Evolutionary conservation across 1,140 invertebrate species (phyloP).

Genomic region (Drosophila melanogaster): Release_6_plus_ISO1_MT NT_037436.4:12096501-12097000

Average conservation of each 20-base stretch:
- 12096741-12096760: slow-evolving; percentile 83
- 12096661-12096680: slow-evolving; percentile 18
- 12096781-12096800: slow-evolving; percentile 48
- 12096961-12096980: too few relatives aligned
- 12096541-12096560: slow-evolving; percentile 48
- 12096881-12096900: too few relatives aligned
- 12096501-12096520: slow-evolving; percentile 45
- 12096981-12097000: too few relatives aligned
- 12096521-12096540: slow-evolving; percentile 1
- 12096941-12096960: too few relatives aligned
- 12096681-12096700: slow-evolving; percentile 21
- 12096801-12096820: slow-evolving; percentile 5
- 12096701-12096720: slow-evolving; percentile 3
- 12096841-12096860: too few relatives aligned
- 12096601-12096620: slow-evolving; percentile 39
- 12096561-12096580: slow-evolving; percentile 67
- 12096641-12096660: slow-evolving; percentile 60
- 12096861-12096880: too few relatives aligned
- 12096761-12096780: slow-evolving; percentile 56
- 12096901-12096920: too few relatives aligned
- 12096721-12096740: slow-evolving; percentile 53
- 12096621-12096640: slow-evolving; percentile 75
- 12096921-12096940: too few relatives aligned
- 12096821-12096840: too few relatives aligned
- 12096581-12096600: slow-evolving; percentile 75